Evolutionary conservation across 2,888 invertebrate species (phyloP).

Genomic region (Teleiodes luculella): DNA sequence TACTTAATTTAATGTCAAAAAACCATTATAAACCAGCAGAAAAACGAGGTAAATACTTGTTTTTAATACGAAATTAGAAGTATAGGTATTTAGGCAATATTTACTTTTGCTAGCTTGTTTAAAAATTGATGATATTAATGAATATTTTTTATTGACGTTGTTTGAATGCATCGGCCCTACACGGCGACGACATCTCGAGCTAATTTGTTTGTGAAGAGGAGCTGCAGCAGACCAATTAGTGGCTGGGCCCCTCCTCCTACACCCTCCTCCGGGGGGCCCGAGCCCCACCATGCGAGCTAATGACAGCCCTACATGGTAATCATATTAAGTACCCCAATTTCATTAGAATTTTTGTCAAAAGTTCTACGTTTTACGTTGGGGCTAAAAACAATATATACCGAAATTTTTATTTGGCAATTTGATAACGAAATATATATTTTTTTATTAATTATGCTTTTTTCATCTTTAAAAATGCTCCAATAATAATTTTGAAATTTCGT

Average conservation of each 20-base stretch:
- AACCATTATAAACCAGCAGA: too few species aligned
- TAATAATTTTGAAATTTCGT: too few species aligned
- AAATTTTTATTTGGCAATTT: too few species aligned
- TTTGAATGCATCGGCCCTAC: constrained; percentile 33
- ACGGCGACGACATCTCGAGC: constrained; percentile 44
- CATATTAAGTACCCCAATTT: background rate
- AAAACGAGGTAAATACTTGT: too few species aligned
- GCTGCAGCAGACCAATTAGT: constrained; percentile 60
- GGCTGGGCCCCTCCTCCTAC: constrained; percentile 20
- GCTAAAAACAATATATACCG: background rate
- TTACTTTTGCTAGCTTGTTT: background rate
- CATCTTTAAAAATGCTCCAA: too few species aligned
- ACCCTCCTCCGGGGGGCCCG: background rate
- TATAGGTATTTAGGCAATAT: too few species aligned
- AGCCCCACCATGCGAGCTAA: background rate
- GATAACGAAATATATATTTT: too few species aligned
- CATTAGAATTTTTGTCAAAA: background rate
- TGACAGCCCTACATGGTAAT: background rate
- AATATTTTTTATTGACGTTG: background rate
- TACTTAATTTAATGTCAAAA: too few species aligned
- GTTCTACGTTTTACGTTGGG: too few species aligned
- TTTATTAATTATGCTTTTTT: too few species aligned
- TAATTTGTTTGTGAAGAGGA: constrained; percentile 62
- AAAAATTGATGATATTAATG: too few species aligned
- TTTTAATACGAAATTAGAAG: too few species aligned